Base-by-base conservation (phyloP, 1,140 invertebrate species). In the Bradynema listronoti region DNA sequence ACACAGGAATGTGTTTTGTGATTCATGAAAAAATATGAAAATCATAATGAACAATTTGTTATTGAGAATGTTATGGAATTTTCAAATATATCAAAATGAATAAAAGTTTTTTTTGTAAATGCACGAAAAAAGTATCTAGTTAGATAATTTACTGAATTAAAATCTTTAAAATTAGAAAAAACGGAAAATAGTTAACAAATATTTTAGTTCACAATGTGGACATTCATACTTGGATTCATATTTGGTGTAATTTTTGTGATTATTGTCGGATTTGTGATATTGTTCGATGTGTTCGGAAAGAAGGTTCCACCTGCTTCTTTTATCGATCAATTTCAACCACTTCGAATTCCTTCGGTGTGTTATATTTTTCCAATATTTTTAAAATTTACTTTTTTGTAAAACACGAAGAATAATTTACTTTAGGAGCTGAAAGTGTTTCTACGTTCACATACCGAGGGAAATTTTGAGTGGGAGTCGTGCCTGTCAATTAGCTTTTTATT, bases 391-490 rank as follows among this genome's bases (percentile, higher is more conserved):
- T 9, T 7, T 7, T 47, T 53, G 41, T 2, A 27, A 11, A 25
- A 4, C 5, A 16, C 9, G 14, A n/a, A 29, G 16, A 19, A 11
- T 19, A 5, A 30, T 16, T 68, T 11, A 6, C 59, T 69, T 45
- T 16, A 72, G 64, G 72, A 74, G 32, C 60, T 75, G 1, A 58
- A 58, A 19, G 45, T 42, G 2, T 74, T 74, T 52, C 41, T 74
- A 4, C 59, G 59, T 7, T 70, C 73, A 5, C 54, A 58, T 30
- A 47, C 68, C 39, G 73, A 73, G 54, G 73, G 73, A 19, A 62
- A 61, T 32, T 66, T 66, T 1, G 62, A 69, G 52, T 66, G 67
- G 58, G 72, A 74, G 49, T 57, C 65, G 2, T 73, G 67, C 29
- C 59, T 58, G 43, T 63, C 63, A 6, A 45, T 74, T 5, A 67